Conservation (phyloP, 2,113 vertebrate genomes). For the Albula glossodonta region DNA sequence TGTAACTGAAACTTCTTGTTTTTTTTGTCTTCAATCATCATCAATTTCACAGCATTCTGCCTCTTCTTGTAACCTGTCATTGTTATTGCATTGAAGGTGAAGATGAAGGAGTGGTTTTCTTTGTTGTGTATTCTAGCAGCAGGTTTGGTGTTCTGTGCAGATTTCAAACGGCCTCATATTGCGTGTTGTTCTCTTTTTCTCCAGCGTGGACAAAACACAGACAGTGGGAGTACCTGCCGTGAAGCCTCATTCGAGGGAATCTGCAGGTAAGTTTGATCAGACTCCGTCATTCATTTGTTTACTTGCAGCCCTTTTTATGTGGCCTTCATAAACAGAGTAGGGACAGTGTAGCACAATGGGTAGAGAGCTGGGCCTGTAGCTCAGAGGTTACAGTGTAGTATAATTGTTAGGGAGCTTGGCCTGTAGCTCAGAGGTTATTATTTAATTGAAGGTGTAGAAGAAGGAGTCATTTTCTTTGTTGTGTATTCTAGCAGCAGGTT, state of each 20-base stretch:
- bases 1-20: not conserved
- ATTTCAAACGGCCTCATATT: not conserved
- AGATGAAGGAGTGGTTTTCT: too few relatives aligned
- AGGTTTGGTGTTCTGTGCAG: not conserved
- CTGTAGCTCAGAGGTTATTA: too few relatives aligned
- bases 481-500: not conserved
- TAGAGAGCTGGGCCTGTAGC: too few relatives aligned
- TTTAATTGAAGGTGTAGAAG: too few relatives aligned
- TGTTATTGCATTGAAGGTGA: not conserved
- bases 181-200: conserved; percentile 23
- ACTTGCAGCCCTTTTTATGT: conserved; percentile 10
- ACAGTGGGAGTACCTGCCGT: conserved; percentile 81
- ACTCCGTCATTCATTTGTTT: conserved; percentile 42
- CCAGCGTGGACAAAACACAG: conserved; percentile 87
- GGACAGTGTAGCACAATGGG: too few relatives aligned
- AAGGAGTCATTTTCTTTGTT: too few relatives aligned
- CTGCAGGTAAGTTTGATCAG: conserved; percentile 79
- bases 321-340: too few relatives aligned
- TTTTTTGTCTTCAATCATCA: not conserved
- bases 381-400: too few relatives aligned
- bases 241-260: conserved; percentile 95
- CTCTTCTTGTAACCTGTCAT: not conserved
- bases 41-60: not conserved
- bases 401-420: too few relatives aligned
- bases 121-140: not conserved